A percentile compares a stretch with the other conserved stretches of the same genome.
These are phyloP conservation scores for Sinopyrophorus schimmeli DNA, from an alignment of 2,888 invertebrate genomes.

Conservation along the genomic window DNA sequence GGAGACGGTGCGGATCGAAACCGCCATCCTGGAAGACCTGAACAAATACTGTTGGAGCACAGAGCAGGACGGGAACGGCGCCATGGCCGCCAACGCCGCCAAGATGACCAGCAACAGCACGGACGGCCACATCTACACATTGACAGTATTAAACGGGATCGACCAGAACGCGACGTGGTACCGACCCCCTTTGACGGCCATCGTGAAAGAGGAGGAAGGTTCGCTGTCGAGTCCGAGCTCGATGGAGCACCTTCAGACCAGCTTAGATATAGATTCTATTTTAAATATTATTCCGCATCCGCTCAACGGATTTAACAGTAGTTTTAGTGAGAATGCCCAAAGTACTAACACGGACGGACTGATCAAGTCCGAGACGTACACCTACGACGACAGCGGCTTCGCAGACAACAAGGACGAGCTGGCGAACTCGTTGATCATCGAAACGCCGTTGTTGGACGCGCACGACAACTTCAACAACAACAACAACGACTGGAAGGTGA, in stretches of 20 bases:
- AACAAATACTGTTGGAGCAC: conserved; percentile 84
- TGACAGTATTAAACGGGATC: conserved; percentile 83
- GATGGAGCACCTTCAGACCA: conserved; percentile 61
- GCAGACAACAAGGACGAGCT: conserved; percentile 66
- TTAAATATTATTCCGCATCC: conserved; percentile 71
- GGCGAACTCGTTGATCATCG: conserved; percentile 54
- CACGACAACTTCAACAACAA: conserved; percentile 66
- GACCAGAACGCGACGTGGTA: conserved; percentile 57
- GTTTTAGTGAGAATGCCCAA: conserved; percentile 62
- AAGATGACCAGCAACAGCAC: conserved; percentile 64
- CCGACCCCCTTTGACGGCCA: conserved; percentile 65
- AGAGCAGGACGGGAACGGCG: conserved; percentile 60
- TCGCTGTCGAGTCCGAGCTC: conserved; percentile 63
- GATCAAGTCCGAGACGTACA: conserved; percentile 73
- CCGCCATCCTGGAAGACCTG: conserved; percentile 79
- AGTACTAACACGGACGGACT: conserved; percentile 62
- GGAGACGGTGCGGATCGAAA: conserved; percentile 71
- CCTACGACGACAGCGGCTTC: conserved; percentile 77
- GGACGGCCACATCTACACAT: conserved; percentile 83
- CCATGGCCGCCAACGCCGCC: conserved; percentile 56
- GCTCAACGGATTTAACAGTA: conserved; percentile 64
- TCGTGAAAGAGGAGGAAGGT: conserved; percentile 66
- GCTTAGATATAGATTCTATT: conserved; percentile 79
- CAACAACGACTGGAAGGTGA: conserved; percentile 82
- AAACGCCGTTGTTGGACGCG: conserved; percentile 62